Evolutionary conservation across 2,888 invertebrate genomes (phyloP).

Genomic region (Torymus tubicola): DNA sequence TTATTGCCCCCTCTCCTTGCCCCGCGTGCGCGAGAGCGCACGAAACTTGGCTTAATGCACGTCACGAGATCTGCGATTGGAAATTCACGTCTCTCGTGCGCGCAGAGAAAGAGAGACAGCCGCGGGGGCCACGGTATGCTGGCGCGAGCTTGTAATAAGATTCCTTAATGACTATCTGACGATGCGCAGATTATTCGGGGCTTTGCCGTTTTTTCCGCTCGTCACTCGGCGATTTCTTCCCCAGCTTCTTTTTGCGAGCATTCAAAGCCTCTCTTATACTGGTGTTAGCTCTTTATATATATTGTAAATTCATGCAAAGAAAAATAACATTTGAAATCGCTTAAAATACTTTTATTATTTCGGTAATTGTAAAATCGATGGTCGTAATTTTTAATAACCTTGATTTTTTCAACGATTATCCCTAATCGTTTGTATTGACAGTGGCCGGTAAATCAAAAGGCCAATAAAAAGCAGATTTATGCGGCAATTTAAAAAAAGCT

Average conservation of each 20-base stretch:
- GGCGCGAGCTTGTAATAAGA: slow-evolving; percentile 44
- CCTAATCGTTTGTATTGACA: too few species aligned
- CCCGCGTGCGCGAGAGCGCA: slow-evolving; percentile 23
- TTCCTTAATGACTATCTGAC: slow-evolving; percentile 44
- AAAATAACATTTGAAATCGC: too few species aligned
- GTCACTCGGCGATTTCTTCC: slow-evolving; percentile 11
- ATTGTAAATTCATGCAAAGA: too few species aligned
- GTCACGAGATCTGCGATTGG: slow-evolving; percentile 60
- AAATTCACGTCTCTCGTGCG: slow-evolving; percentile 42
- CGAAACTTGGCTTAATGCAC: slow-evolving; percentile 52
- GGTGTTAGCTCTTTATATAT: too few species aligned
- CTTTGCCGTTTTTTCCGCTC: slow-evolving; percentile 12
- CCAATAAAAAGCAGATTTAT: too few species aligned
- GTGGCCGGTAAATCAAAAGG: too few species aligned
- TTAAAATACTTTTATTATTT: too few species aligned
- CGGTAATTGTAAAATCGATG: too few species aligned
- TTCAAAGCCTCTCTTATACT: too few species aligned
- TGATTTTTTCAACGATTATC: too few species aligned
- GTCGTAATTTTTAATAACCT: too few species aligned
- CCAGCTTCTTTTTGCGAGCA: too few species aligned
- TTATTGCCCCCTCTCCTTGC: slow-evolving; percentile 55
- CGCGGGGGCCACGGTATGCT: not conserved
- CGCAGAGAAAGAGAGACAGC: slow-evolving; percentile 10
- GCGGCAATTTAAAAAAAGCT: not conserved
- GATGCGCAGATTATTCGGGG: slow-evolving; percentile 33